Conservation (phyloP, 2,797 vertebrate genomes). For the Potorous gilbertii region DNA sequence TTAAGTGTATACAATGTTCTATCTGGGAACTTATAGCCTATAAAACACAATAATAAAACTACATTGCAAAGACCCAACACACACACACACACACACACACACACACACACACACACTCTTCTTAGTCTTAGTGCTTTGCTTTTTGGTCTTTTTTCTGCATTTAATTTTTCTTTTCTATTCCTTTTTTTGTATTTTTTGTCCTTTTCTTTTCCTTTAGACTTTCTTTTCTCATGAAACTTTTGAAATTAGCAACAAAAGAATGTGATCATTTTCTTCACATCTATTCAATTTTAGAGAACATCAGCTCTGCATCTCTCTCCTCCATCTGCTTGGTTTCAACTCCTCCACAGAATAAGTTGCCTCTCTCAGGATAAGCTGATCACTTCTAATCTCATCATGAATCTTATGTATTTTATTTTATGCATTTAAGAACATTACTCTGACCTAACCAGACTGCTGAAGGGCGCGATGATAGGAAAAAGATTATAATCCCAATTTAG, state of each 20-base stretch:
- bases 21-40: neutral
- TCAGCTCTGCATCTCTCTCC: neutral
- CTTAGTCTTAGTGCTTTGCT: neutral
- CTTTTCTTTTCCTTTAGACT: neutral
- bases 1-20: neutral
- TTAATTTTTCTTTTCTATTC: neutral
- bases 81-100: too few species aligned
- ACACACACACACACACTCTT: neutral
- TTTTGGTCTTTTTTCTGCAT: neutral
- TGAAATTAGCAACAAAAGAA: neutral
- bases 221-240: neutral
- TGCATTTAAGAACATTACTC: neutral
- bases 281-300: neutral
- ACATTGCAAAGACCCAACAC: neutral
- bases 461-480: neutral
- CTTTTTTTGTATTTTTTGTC: neutral
- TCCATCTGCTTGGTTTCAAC: neutral
- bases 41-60: slow-evolving; percentile 1
- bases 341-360: neutral
- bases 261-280: neutral
- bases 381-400: neutral
- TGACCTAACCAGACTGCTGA: neutral
- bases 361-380: neutral
- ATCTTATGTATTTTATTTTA: neutral
- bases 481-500: neutral